Evolutionary conservation across 2,797 vertebrate species (phyloP), one percentile per base, ranked within the genome.

Genomic region (Chelmon rostratus): DNA sequence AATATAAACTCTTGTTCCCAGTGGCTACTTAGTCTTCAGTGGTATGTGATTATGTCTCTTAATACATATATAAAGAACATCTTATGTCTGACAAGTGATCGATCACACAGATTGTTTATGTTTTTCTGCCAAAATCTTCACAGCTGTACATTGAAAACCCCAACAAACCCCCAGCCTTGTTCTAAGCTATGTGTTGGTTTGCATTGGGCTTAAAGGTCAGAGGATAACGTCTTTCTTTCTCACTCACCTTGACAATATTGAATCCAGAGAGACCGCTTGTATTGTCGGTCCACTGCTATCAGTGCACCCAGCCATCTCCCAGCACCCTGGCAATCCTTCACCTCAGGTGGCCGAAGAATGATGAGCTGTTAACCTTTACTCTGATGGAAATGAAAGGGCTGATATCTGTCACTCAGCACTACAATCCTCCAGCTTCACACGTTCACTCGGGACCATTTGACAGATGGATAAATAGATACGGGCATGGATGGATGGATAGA

Each of bases 301-400:
- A 21, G 76, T 44, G 33, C 47, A n/a, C 40, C 70, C 37, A 3
- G 33, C 19, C 38, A 62, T 62, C 53, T 33, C 33, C 72, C 64
- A 44, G 68, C 49, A 40, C 11, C 59, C 49, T 8, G 0, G 63
- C 81, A 63, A 81, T 88, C 53, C n/a, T 81, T 91, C 86, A 80
- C 79, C 84, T 73, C 76, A 74, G 82, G 71, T 68, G 68, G 76
- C 52, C 40, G 76, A 88, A 87, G 90, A 91, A 85, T 86, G 91
- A 92, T 90, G 92, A 83, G 91, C 89, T 88, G 87, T 92, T 92
- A 90, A 92, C 92, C 91, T 93, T 93, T 92, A 82, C 79, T 89
- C 78, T 78, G 87, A 91, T 92, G 81, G 87, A 90, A 89, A 88
- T 91, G 83, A 89, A 89, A 86, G 67, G 78, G 53, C 84, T 81